Conservation (phyloP, 2,888 invertebrate genomes). For the Drymonia ruficornis region DNA sequence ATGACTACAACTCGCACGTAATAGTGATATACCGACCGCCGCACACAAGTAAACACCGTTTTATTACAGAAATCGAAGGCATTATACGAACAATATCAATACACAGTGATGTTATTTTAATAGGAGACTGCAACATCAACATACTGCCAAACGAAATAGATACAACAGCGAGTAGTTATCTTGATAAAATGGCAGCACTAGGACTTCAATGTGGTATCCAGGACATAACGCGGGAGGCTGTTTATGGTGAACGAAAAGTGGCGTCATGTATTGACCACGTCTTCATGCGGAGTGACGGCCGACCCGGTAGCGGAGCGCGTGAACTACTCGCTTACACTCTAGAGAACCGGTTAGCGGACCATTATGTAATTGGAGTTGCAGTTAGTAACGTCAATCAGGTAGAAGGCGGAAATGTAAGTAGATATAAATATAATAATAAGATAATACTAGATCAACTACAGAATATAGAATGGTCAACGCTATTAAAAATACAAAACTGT, state of each 20-base stretch:
- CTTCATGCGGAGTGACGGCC: neutral
- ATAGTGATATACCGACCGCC: slow-evolving; percentile 7
- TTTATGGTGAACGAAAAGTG: neutral
- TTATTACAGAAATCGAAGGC: neutral
- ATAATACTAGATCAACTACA: neutral
- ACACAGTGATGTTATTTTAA: neutral
- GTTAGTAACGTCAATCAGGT: neutral
- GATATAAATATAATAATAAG: neutral
- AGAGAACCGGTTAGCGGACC: neutral
- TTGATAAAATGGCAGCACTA: neutral
- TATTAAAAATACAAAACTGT: neutral
- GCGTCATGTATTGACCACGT: slow-evolving; percentile 9
- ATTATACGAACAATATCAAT: neutral
- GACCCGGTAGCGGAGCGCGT: neutral
- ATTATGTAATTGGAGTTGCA: neutral
- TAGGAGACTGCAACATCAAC: slow-evolving; percentile 9
- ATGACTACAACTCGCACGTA: neutral
- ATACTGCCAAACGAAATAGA: neutral
- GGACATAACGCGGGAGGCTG: slow-evolving; percentile 7
- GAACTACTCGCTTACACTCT: neutral
- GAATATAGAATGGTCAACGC: neutral
- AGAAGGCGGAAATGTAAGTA: neutral
- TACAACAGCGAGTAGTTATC: neutral
- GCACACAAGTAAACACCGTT: slow-evolving; percentile 1
- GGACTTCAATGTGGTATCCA: slow-evolving; percentile 7